These are phyloP conservation scores for Sylvilagus floridanus DNA, from an alignment of 2,797 vertebrate species.

Conservation along the genomic window DNA sequence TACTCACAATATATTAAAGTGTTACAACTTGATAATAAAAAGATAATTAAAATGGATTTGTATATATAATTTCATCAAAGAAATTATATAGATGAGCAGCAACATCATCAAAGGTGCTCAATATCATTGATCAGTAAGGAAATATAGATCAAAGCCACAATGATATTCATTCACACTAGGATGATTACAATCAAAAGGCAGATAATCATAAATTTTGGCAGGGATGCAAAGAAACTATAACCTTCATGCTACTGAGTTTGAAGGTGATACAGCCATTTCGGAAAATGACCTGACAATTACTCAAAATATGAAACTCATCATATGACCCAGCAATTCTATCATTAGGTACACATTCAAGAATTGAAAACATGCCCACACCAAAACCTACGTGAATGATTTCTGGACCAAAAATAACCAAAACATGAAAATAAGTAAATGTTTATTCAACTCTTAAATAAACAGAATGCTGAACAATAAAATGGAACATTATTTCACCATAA, in stretches of 20 bases:
- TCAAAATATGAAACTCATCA: neutral
- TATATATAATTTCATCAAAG: neutral
- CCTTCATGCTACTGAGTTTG: neutral
- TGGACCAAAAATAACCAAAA: neutral
- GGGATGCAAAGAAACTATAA: neutral
- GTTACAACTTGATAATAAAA: neutral
- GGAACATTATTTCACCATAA: neutral
- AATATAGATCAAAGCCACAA: neutral
- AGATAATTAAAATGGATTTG: neutral
- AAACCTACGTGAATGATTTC: neutral
- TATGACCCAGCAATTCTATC: neutral
- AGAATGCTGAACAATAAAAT: neutral
- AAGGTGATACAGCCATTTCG: neutral
- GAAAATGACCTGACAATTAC: neutral
- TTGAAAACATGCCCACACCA: neutral
- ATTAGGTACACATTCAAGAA: neutral
- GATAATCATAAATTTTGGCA: neutral
- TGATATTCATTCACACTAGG: neutral
- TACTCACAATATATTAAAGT: neutral
- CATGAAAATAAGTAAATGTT: neutral
- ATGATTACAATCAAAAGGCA: neutral
- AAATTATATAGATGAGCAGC: neutral
- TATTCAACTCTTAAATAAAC: neutral
- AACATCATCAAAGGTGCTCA: neutral
- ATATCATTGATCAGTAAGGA: neutral